A percentile compares a stretch with the other conserved stretches of the same genome.
Conservation (phyloP, 2,888 invertebrate genomes). For the Synergus umbraculus region DNA sequence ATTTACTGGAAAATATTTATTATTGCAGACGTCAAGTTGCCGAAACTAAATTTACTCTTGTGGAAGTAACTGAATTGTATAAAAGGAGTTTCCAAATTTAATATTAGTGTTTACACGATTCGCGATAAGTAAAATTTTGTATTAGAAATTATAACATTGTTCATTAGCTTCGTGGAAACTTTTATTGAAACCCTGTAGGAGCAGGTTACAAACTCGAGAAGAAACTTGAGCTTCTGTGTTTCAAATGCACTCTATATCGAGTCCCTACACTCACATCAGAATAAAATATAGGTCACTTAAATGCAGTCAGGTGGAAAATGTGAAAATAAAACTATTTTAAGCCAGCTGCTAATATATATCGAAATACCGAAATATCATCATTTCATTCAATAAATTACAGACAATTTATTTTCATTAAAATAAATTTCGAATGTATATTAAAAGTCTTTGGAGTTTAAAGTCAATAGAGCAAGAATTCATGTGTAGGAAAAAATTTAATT, state of each 20-base stretch:
- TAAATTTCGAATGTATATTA: constrained; percentile 1
- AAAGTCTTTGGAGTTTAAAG: background rate
- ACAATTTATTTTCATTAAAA: background rate
- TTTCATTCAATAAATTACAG: background rate
- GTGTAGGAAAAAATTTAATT: too few species aligned
- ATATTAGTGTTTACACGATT: constrained; percentile 8
- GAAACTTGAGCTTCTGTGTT: constrained; percentile 33
- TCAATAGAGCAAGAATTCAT: too few species aligned
- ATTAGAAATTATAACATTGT: constrained; percentile 28
- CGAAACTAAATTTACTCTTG: background rate
- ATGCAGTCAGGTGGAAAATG: constrained; percentile 33
- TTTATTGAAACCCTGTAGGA: constrained; percentile 22
- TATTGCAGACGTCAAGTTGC: too few species aligned
- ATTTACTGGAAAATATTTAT: too few species aligned
- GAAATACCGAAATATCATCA: background rate
- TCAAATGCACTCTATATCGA: constrained; percentile 19
- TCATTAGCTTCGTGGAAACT: constrained; percentile 8
- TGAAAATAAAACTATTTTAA: constrained; percentile 30
- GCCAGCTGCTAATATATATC: constrained; percentile 8
- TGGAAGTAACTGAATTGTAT: background rate
- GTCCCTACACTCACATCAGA: background rate
- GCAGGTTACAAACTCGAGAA: constrained; percentile 23
- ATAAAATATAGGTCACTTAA: constrained; percentile 32
- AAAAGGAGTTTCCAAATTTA: background rate
- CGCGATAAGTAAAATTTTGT: constrained; percentile 17